Percentiles rank a stretch among this genome's conserved stretches.
phyloP scores from a whole-genome alignment of 2,113 vertebrate genomes.

The Chitala chitala region DNA sequence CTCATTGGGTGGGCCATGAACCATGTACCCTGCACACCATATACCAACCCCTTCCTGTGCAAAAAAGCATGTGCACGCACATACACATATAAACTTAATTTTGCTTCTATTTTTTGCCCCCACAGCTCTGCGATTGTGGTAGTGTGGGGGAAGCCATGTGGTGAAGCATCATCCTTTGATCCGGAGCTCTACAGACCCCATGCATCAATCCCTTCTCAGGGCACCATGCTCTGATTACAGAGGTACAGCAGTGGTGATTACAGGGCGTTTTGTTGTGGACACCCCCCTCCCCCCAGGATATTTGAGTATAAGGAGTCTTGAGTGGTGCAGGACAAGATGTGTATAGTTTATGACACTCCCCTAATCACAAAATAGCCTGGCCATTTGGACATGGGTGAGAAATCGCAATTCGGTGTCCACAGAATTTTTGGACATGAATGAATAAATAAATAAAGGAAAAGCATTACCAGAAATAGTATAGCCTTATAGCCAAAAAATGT shows the following conservation, averaged over 20 bases:
- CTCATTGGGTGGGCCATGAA: not conserved
- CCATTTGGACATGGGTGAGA: too few species aligned
- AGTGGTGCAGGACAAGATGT: not conserved
- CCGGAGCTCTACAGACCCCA: not conserved
- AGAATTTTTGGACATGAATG: too few species aligned
- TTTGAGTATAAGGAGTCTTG: not conserved
- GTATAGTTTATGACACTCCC: not conserved
- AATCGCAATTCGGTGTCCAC: too few species aligned
- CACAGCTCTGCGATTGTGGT: not conserved
- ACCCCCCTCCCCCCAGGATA: not conserved
- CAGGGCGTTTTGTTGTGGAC: not conserved
- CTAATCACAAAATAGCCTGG: too few species aligned
- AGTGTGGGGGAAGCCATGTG: not conserved
- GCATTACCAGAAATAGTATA: too few species aligned
- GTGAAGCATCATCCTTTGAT: not conserved
- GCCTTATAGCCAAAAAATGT: too few species aligned
- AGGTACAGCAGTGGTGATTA: not conserved
- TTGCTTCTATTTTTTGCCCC: conserved; percentile 2
- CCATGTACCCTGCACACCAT: not conserved
- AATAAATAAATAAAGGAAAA: too few species aligned
- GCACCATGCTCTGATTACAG: not conserved
- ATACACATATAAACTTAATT: not conserved
- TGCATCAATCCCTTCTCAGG: not conserved
- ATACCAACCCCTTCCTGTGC: not conserved
- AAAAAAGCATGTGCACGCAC: not conserved